These are phyloP conservation scores for Sitophilus oryzae DNA, from an alignment of 1,140 invertebrate genomes.

Conservation along the genomic window DNA sequence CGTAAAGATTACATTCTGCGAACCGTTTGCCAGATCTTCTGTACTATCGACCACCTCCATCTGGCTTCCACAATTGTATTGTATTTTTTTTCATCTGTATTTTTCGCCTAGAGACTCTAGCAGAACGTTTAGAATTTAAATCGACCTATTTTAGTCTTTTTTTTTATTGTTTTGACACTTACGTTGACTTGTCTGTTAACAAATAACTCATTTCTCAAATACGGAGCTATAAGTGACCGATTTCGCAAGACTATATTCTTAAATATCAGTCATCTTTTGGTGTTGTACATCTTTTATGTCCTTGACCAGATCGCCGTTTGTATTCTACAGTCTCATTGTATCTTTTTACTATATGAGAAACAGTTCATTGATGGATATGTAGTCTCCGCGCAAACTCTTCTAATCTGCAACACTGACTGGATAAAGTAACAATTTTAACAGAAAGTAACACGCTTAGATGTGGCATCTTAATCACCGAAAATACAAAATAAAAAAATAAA, in stretches of 20 bases:
- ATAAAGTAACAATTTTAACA: constrained; percentile 8
- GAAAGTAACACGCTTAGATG: too few relatives aligned
- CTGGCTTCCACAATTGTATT: constrained; percentile 11
- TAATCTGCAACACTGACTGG: constrained; percentile 6
- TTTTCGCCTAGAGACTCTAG: constrained; percentile 12
- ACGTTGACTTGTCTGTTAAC: constrained; percentile 14
- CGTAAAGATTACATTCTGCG: constrained; percentile 30
- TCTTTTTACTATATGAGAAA: constrained; percentile 14
- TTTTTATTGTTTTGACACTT: constrained; percentile 13
- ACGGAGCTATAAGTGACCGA: constrained; percentile 4
- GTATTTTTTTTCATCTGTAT: constrained; percentile 11
- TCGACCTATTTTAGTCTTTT: too few relatives aligned
- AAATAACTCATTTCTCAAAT: constrained; percentile 12
- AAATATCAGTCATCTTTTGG: constrained; percentile 23
- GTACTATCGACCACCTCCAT: constrained; percentile 27
- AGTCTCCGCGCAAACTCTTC: constrained; percentile 12
- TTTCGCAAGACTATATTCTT: constrained; percentile 12
- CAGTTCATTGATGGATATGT: constrained; percentile 14
- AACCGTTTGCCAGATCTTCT: too few relatives aligned
- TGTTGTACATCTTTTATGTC: constrained; percentile 20
- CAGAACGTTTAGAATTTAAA: constrained; percentile 6
- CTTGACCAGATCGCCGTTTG: constrained; percentile 12
- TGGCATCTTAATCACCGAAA: too few relatives aligned
- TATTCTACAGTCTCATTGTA: constrained; percentile 18
- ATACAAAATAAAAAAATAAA: too few relatives aligned